A percentile compares a stretch with the other conserved stretches of the same genome.
phyloP scores from a whole-genome alignment of 2,888 invertebrate species.

The Metopia argyrocephala region DNA sequence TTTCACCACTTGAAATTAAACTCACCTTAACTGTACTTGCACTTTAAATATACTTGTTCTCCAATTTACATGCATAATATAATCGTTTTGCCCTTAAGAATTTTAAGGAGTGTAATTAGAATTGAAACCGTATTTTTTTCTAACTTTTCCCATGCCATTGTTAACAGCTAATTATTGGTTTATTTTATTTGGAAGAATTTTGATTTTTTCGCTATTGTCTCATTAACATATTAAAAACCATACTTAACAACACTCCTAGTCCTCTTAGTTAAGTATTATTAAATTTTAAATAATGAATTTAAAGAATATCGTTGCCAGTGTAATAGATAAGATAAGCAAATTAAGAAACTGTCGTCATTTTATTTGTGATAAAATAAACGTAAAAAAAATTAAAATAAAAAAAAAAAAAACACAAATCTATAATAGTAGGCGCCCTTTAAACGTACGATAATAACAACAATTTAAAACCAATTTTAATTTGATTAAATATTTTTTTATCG shows the following conservation, averaged over 20 bases:
- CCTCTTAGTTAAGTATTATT: not conserved
- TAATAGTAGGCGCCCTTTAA: too few species aligned
- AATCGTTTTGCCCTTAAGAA: not conserved
- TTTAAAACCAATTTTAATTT: too few species aligned
- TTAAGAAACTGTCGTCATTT: not conserved
- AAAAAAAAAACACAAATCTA: too few species aligned
- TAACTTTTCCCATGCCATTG: constrained; percentile 9
- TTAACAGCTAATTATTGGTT: constrained; percentile 27
- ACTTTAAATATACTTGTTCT: not conserved
- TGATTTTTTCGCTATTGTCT: not conserved
- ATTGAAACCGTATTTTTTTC: constrained; percentile 23
- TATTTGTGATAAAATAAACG: too few species aligned
- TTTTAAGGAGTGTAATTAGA: constrained; percentile 41
- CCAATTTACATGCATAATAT: not conserved
- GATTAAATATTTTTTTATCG: too few species aligned
- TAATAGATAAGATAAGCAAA: constrained; percentile 42
- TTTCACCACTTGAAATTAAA: too few species aligned
- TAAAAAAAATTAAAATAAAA: too few species aligned
- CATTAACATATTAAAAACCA: constrained; percentile 22
- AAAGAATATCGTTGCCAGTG: too few species aligned
- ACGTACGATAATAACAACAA: too few species aligned
- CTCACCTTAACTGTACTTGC: too few species aligned
- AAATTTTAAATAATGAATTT: too few species aligned
- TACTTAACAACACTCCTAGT: not conserved
- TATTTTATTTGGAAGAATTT: constrained; percentile 20